A percentile compares a stretch with the other conserved stretches of the same genome.
phyloP scores from a whole-genome alignment of 2,797 vertebrate genomes.

The Poliocrania exsul region DNA sequence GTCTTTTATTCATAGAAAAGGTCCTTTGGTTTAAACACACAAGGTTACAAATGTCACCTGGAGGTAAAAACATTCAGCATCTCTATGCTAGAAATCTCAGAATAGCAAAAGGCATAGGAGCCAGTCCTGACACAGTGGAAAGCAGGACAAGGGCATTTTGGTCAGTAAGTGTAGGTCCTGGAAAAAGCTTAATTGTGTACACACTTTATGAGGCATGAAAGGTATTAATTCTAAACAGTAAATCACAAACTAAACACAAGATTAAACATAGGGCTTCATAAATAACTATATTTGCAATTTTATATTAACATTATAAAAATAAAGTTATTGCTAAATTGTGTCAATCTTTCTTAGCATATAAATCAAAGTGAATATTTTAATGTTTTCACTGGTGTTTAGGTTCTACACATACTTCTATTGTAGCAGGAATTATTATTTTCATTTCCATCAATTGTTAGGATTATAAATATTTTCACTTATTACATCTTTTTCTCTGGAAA shows the following conservation, averaged over 20 bases:
- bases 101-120: background rate
- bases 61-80: background rate
- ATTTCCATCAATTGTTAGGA: background rate
- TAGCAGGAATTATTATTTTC: background rate
- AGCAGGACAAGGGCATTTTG: background rate
- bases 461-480: background rate
- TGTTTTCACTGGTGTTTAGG: background rate
- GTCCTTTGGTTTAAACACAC: background rate
- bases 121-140: background rate
- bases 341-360: background rate
- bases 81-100: background rate
- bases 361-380: background rate
- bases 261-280: background rate
- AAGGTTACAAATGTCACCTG: background rate
- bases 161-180: background rate
- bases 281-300: background rate
- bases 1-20: background rate
- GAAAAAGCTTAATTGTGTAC: background rate
- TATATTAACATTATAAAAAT: background rate
- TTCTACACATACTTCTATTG: background rate
- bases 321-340: background rate
- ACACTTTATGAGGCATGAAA: background rate
- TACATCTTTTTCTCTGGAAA: conserved; percentile 1
- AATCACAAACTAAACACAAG: background rate
- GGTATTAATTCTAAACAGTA: background rate